Evolutionary conservation across 2,888 invertebrate genomes (phyloP), one percentile per base, ranked within the genome.

Genomic region (Drepanosiphum platanoidis): DNA sequence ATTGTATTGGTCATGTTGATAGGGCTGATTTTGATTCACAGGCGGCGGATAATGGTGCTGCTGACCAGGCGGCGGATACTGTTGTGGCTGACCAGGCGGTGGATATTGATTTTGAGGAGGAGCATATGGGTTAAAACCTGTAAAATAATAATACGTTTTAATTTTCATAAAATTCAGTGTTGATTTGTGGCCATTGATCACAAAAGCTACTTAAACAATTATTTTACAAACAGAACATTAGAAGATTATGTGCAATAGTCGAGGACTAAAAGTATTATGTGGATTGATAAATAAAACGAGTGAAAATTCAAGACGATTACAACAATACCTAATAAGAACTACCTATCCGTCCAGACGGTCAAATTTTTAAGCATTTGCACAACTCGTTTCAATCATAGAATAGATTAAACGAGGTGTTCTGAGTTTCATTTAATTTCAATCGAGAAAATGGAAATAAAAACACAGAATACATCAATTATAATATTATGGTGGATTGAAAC

Each of bases 1-100:
- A 71, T 82, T 82, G 66, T 83, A 83, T 68, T 83, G 83, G 8
- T 83, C 74, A 46, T 74, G 83, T 66, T 83, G 80, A 81, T 81
- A 81, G 0, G 80, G 80, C 52, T 81, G 80, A 52, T 11, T 70
- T 39, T 82, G 82, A 32, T 82, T 42, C 32, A 7, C 64, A 15
- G n/a, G 1, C 8, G 58, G 72, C 15, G 42, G 72, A 61, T 82
- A 81, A 39, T 39, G 81, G 4, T n/a, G n/a, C 36, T 74, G 74
- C 66, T 52, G 66, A 68, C 27, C 75, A 30, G 22, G 5, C 15
- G 74, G 58, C 9, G 84, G 75, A 68, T 84, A 84, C 36, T 75
- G 83, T 11, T 30, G 34, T 34, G 66, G 75, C 36, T 75, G 66
- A 52, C 7, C 13, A 52, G 30, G 0, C 27, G 74, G 68, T 58